Evolutionary conservation across 2,888 invertebrate species (phyloP), one percentile per base, ranked within the genome.

Genomic region (Frankliniella fusca): DNA sequence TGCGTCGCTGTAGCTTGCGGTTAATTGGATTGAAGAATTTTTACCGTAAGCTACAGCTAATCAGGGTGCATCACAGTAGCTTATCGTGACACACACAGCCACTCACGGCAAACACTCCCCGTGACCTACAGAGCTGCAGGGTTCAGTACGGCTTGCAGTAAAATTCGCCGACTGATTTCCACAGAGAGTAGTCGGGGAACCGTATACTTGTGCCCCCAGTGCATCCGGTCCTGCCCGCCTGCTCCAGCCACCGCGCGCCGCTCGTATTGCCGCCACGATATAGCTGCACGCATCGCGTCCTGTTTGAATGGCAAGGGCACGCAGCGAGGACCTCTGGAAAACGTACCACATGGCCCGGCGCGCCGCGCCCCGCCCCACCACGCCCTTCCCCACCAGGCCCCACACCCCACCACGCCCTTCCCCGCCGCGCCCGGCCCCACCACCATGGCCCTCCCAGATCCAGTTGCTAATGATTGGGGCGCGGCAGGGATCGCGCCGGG

Each of bases 281-380:
- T n/a, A n/a, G n/a, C 61, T 18, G 61, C 61, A 15, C 61, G 27
- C 23, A 27, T 76, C 70, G 70, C 12, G 70, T 12, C 70, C 8
- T 23, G 70, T 12, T 23, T 23, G 70, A 76, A 76, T 76, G 70
- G 70, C 70, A 76, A 76, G 70, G 70, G 61, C 61, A 76, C 70
- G 23, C 70, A 27, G 23, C 54, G 54, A 20, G 54, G 54, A 15
- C 38, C 38, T 38, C 61, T 61, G 61, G 20, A 61, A 61, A 61
- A 5, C 5, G 38, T 38, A 38, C 38, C 38, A 38, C 38, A 38
- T 38, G 61, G 61, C n/a, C 20, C 61, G 61, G 61, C 61, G 61
- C 12, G 8, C 15, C 70, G 11, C 70, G 70, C n/a, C 70, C 70
- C n/a, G 70, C 54, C 54, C 12, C 54, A 15, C 10, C 54, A 11